Evolutionary conservation across 2,888 invertebrate species (phyloP), one percentile per base, ranked within the genome.

Genomic region (Meganola albula): DNA sequence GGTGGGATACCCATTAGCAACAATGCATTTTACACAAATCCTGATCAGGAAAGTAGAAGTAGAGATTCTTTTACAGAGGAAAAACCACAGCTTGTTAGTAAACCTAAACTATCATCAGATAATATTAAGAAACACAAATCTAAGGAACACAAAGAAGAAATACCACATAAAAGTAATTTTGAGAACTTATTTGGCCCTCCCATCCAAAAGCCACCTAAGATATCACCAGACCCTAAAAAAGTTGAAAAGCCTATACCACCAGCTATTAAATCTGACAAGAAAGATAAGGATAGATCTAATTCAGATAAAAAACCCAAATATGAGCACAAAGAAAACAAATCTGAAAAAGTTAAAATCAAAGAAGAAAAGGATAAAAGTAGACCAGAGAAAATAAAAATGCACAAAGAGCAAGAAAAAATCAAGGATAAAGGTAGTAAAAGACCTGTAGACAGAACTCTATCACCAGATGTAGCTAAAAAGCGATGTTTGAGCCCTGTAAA

Each of bases 131-230:
- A 90, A 71, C 88, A 89, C 50, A 90, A 90, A 67, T 64, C 79
- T 21, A 88, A 88, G 61, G 87, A 87, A 40, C 80, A 76, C 44
- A 88, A 89, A 47, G 73, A 87, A 47, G 90, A 90, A 53, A 71
- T 87, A 26, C 79, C 87, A 24, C 82, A 83, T 11, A 90, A 88
- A 65, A 89, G 89, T 57, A 89, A 91, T 41, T 96, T 96, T 74
- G 91, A 91, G 27, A 92, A 91, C 54, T 79, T 96, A 24, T 96
- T 96, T 82, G 96, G 96, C 0, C 87, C 92, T 11, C 94, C 95
- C 0, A 91, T 96, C 51, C 91, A 91, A 37, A 94, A 94, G 65
- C 91, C 91, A 20, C 84, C 90, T 2, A 93, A 92, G 77, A 83
- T 89, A 16, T 90, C 90, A 4, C 90, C 91, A 8, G 92, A 92